A percentile compares a stretch with the other conserved stretches of the same genome.
These are phyloP conservation scores for Micromesistius poutassou DNA, from an alignment of 2,797 vertebrate genomes.

Conservation along the genomic window DNA sequence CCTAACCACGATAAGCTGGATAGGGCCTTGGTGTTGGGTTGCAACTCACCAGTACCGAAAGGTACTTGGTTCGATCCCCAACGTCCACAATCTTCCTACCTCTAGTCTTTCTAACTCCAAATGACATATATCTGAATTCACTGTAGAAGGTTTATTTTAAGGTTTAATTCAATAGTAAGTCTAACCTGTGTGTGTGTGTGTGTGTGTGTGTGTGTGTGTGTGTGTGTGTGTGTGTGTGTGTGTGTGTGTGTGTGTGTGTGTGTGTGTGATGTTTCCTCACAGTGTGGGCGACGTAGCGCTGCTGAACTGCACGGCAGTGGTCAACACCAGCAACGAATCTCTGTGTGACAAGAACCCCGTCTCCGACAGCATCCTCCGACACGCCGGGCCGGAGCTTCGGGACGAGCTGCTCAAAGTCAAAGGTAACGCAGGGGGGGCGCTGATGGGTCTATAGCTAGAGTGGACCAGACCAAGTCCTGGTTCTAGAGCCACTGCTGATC, in stretches of 20 bases:
- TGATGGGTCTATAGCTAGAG: neutral
- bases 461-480: neutral
- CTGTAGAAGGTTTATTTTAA: too few relatives aligned
- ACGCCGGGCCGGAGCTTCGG: slow-evolving; percentile 86
- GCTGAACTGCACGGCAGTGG: slow-evolving; percentile 90
- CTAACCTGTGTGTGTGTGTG: neutral
- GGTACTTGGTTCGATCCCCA: too few relatives aligned
- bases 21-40: neutral
- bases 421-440: slow-evolving; percentile 67
- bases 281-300: slow-evolving; percentile 88
- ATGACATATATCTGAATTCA: too few relatives aligned
- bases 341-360: slow-evolving; percentile 92
- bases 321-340: slow-evolving; percentile 94
- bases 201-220: neutral
- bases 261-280: slow-evolving; percentile 19
- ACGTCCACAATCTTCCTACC: too few relatives aligned
- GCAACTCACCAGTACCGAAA: neutral
- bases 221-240: neutral
- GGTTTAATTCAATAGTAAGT: too few relatives aligned
- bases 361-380: slow-evolving; percentile 86
- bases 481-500: neutral
- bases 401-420: slow-evolving; percentile 93
- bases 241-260: slow-evolving; percentile 2
- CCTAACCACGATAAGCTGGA: too few relatives aligned
- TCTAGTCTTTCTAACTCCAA: too few relatives aligned